Evolutionary conservation across 2,797 vertebrate species (phyloP).

Genomic region (Poeciliopsis paucimaculata): DNA sequence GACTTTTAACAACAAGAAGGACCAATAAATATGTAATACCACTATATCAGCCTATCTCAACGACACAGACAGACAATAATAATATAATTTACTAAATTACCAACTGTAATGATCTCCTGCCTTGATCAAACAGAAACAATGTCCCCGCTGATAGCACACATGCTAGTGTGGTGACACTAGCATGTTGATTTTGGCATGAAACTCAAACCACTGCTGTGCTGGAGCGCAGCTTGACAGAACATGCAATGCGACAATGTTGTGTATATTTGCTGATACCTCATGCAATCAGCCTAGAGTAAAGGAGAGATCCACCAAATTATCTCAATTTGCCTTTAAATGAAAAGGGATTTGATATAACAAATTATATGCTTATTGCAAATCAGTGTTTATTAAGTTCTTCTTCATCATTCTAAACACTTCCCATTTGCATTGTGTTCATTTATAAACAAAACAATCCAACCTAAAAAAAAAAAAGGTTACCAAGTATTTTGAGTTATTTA

Average conservation of each 20-base stretch:
- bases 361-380: background rate
- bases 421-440: background rate
- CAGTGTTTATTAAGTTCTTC: background rate
- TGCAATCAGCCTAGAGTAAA: background rate
- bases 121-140: background rate
- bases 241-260: background rate
- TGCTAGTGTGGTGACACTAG: background rate
- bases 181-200: constrained; percentile 3
- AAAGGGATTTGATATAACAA: background rate
- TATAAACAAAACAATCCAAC: background rate
- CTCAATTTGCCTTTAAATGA: background rate
- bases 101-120: background rate
- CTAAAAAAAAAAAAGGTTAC: too few species aligned
- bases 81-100: background rate
- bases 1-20: background rate
- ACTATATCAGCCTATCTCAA: background rate
- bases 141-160: background rate
- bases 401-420: background rate
- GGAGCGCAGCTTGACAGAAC: background rate
- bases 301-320: too few species aligned
- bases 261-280: constrained; percentile 2
- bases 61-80: background rate
- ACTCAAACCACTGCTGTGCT: background rate
- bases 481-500: too few species aligned
- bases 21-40: background rate